Evolutionary conservation across 2,113 vertebrate genomes (phyloP).

Genomic region (Rhombomys opimus): DNA sequence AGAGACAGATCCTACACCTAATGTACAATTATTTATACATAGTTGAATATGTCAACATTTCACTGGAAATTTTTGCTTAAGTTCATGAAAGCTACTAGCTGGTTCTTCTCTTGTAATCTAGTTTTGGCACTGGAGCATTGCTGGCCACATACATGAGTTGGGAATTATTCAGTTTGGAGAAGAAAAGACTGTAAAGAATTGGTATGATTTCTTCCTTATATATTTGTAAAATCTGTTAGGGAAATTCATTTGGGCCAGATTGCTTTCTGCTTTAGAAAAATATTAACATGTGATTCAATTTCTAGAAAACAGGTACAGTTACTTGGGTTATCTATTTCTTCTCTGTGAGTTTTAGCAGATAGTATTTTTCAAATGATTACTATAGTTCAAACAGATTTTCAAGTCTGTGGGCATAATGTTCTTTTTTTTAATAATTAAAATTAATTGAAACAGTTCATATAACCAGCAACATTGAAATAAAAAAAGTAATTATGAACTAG

Average conservation of each 20-base stretch:
- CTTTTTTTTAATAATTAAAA: slow-evolving; percentile 18
- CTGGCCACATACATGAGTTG: not conserved
- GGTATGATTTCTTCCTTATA: not conserved
- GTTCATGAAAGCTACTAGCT: not conserved
- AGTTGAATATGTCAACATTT: not conserved
- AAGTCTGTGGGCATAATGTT: not conserved
- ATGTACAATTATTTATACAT: not conserved
- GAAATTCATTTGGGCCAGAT: not conserved
- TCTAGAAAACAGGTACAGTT: not conserved
- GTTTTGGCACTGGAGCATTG: not conserved
- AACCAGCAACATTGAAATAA: not conserved
- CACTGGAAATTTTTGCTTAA: not conserved
- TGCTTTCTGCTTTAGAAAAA: slow-evolving; percentile 23
- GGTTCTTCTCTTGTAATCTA: not conserved
- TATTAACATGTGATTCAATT: not conserved
- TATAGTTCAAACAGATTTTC: not conserved
- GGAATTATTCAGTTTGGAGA: not conserved
- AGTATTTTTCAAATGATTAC: not conserved
- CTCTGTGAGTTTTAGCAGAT: not conserved
- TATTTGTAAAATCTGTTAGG: slow-evolving; percentile 5
- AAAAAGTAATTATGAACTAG: not conserved
- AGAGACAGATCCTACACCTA: not conserved
- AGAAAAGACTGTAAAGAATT: not conserved
- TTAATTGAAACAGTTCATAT: not conserved
- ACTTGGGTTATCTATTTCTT: not conserved